Percentiles rank a stretch among this genome's conserved stretches.
phyloP scores from a whole-genome alignment of 2,888 invertebrate species.

The Drosophila putrida region DNA sequence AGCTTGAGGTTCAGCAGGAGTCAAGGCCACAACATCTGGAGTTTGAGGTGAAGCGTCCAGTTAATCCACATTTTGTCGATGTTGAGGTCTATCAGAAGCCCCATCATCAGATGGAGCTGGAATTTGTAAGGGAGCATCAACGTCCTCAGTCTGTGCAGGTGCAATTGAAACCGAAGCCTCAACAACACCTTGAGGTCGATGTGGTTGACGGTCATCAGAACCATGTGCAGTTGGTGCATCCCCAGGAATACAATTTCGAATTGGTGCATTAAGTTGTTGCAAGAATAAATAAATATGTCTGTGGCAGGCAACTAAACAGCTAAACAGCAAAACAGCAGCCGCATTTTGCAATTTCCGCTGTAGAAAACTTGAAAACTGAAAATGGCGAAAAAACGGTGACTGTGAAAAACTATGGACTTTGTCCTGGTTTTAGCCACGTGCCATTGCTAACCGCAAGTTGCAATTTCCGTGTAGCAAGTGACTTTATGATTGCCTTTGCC shows the following conservation, averaged over 20 bases:
- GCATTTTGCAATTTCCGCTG: conserved; percentile 73
- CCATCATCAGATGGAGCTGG: neutral
- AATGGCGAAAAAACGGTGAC: conserved; percentile 29
- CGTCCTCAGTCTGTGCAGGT: neutral
- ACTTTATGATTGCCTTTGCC: conserved; percentile 67
- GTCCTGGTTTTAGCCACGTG: conserved; percentile 20
- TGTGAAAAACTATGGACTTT: conserved; percentile 23
- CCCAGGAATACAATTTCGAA: neutral
- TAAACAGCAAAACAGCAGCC: conserved; percentile 34
- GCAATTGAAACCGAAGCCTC: neutral
- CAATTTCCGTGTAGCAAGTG: conserved; percentile 73
- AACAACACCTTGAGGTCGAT: conserved; percentile 6
- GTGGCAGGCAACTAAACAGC: too few species aligned
- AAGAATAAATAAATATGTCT: conserved; percentile 11
- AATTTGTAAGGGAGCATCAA: neutral
- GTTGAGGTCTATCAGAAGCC: conserved; percentile 1
- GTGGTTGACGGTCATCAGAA: neutral
- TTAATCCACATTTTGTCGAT: too few species aligned
- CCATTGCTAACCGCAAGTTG: conserved; percentile 70
- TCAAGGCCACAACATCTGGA: neutral
- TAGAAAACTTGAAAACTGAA: conserved; percentile 41
- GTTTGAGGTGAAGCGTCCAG: neutral
- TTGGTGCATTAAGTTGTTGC: conserved; percentile 12
- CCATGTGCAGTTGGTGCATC: neutral
- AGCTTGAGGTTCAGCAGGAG: conserved; percentile 4